Conservation (phyloP, 2,113 vertebrate species). For the Triplophysa rosa region DNA sequence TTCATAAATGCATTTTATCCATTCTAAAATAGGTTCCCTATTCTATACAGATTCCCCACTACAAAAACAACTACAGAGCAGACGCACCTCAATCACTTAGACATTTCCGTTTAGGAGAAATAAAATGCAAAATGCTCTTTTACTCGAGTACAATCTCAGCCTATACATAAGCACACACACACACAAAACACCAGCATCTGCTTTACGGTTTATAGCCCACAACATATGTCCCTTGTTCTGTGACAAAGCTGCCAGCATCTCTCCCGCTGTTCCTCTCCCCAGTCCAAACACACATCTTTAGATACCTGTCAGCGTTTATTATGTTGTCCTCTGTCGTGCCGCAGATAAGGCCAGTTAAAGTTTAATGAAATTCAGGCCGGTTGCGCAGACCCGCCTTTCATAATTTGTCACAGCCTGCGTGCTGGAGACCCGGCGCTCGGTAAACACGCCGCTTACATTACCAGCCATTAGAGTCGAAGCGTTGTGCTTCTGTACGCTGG, state of each 20-base stretch:
- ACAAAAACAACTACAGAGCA: background rate
- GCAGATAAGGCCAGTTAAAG: slow-evolving; percentile 76
- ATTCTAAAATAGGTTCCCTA: too few relatives aligned
- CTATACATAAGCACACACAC: slow-evolving; percentile 46
- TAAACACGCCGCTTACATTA: slow-evolving; percentile 74
- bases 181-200: slow-evolving; percentile 70
- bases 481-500: slow-evolving; percentile 54
- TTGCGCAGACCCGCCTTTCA: slow-evolving; percentile 74
- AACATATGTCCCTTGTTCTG: slow-evolving; percentile 71
- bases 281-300: slow-evolving; percentile 75
- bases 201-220: slow-evolving; percentile 72
- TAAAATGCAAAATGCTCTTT: slow-evolving; percentile 54
- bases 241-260: slow-evolving; percentile 70
- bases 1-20: too few relatives aligned
- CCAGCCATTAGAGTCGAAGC: slow-evolving; percentile 77
- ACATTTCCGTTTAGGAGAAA: slow-evolving; percentile 29
- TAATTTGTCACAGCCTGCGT: slow-evolving; percentile 78
- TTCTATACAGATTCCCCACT: background rate
- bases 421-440: slow-evolving; percentile 74
- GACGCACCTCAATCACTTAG: background rate
- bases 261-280: slow-evolving; percentile 66
- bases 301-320: slow-evolving; percentile 76
- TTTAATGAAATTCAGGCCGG: slow-evolving; percentile 77
- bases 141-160: slow-evolving; percentile 62
- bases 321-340: slow-evolving; percentile 69